These are phyloP conservation scores for Odontamblyopus rebecca DNA, from an alignment of 2,797 vertebrate genomes.

Conservation along the genomic window DNA sequence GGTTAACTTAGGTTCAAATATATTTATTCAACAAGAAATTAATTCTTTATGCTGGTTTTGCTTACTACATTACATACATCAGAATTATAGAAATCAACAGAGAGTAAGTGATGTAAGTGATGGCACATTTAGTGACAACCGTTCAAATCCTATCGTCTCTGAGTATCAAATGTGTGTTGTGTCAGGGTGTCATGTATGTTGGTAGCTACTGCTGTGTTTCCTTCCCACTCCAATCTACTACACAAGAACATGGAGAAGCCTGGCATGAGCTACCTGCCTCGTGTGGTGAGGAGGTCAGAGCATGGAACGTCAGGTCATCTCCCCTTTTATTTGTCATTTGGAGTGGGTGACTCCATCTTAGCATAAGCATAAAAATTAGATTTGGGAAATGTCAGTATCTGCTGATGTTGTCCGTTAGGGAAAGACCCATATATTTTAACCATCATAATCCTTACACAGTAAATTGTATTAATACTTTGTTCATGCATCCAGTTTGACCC, in stretches of 20 bases:
- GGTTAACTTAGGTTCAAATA: neutral
- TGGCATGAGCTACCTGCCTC: neutral
- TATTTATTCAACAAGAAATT: neutral
- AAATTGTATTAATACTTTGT: slow-evolving; percentile 1
- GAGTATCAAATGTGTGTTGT: neutral
- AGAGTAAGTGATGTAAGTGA: neutral
- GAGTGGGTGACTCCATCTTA: neutral
- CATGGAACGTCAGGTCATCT: slow-evolving; percentile 4
- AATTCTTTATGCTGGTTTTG: neutral
- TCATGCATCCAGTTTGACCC: neutral
- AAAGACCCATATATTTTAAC: neutral
- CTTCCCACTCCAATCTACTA: neutral
- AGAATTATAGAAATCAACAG: neutral
- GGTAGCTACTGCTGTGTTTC: neutral
- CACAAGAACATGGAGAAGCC: slow-evolving; percentile 4
- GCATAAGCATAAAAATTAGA: neutral
- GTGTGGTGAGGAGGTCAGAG: slow-evolving; percentile 6
- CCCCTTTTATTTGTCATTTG: neutral
- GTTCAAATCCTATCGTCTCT: neutral
- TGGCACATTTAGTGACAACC: neutral
- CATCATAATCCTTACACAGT: neutral
- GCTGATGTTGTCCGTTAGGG: neutral
- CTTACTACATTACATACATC: neutral
- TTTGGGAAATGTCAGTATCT: neutral
- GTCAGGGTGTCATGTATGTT: neutral